Evolutionary conservation across 2,113 vertebrate species (phyloP).

Genomic region (Damaliscus lunatus): DNA sequence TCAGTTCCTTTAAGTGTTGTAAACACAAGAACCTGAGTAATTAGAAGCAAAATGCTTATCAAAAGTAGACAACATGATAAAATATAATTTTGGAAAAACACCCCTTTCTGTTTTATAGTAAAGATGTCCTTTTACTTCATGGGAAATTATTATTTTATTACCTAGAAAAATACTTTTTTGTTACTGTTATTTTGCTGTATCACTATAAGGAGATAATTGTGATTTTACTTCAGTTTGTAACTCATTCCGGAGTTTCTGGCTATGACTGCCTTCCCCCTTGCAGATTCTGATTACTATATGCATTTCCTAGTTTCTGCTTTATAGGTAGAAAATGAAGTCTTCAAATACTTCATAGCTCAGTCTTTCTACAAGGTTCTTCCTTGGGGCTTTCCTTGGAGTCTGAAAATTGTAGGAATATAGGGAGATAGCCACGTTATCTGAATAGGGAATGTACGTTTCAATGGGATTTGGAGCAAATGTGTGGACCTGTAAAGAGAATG

Average conservation of each 20-base stretch:
- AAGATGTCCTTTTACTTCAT: neutral
- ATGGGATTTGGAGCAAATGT: neutral
- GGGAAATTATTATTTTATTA: neutral
- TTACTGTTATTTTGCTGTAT: neutral
- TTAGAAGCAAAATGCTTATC: slow-evolving; percentile 22
- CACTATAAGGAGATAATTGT: neutral
- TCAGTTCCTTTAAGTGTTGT: neutral
- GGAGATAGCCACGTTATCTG: neutral
- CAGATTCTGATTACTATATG: neutral
- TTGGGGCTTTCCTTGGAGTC: neutral
- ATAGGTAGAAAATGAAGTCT: neutral
- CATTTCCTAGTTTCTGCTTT: neutral
- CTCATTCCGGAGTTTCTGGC: neutral
- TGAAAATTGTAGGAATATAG: slow-evolving; percentile 25
- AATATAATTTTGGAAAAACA: neutral
- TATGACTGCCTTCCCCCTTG: neutral
- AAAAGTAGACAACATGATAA: neutral
- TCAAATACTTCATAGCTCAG: slow-evolving; percentile 5
- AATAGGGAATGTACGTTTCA: neutral
- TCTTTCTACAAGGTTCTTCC: neutral
- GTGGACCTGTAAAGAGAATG: neutral
- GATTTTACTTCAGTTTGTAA: neutral
- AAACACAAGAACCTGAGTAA: neutral
- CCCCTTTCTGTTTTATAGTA: neutral
- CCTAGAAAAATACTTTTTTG: neutral